Percentiles rank a stretch among this genome's conserved stretches.
Conservation (phyloP, 2,888 invertebrate genomes). For the Dilophus febrilis region DNA sequence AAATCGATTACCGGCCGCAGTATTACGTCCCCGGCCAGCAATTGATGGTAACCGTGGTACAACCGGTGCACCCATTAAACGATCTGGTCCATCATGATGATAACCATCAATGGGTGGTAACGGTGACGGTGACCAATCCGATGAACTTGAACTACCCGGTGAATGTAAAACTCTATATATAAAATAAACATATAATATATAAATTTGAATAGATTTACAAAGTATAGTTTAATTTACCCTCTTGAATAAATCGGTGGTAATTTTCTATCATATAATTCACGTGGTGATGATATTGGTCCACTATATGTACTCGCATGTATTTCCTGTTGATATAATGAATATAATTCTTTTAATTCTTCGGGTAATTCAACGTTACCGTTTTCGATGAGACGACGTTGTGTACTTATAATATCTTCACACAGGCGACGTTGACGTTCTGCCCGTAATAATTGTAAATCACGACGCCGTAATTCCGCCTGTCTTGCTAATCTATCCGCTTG, state of each 20-base stretch:
- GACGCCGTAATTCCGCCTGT: conserved; percentile 68
- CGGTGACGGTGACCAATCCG: conserved; percentile 31
- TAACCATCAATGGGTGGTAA: conserved; percentile 27
- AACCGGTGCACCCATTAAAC: conserved; percentile 27
- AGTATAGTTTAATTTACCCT: conserved; percentile 17
- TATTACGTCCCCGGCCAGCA: conserved; percentile 11
- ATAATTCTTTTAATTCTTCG: conserved; percentile 60
- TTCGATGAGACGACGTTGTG: conserved; percentile 72
- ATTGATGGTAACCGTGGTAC: conserved; percentile 21
- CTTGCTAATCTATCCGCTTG: conserved; percentile 74
- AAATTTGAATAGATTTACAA: not conserved
- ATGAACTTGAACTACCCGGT: conserved; percentile 25
- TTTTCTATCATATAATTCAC: conserved; percentile 25
- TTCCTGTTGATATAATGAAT: conserved; percentile 71
- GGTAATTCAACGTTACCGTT: conserved; percentile 54
- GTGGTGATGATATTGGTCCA: conserved; percentile 22
- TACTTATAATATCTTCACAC: conserved; percentile 80
- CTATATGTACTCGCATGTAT: conserved; percentile 67
- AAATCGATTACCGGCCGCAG: conserved; percentile 11
- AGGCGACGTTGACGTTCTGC: conserved; percentile 71
- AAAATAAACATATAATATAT: not conserved
- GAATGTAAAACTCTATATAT: not conserved
- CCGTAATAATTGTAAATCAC: conserved; percentile 67
- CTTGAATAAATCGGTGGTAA: conserved; percentile 29
- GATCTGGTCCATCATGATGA: conserved; percentile 15